A percentile compares a stretch with the other conserved stretches of the same genome.
phyloP scores from a whole-genome alignment of 2,888 invertebrate species.

The Aphidius colemani region DNA sequence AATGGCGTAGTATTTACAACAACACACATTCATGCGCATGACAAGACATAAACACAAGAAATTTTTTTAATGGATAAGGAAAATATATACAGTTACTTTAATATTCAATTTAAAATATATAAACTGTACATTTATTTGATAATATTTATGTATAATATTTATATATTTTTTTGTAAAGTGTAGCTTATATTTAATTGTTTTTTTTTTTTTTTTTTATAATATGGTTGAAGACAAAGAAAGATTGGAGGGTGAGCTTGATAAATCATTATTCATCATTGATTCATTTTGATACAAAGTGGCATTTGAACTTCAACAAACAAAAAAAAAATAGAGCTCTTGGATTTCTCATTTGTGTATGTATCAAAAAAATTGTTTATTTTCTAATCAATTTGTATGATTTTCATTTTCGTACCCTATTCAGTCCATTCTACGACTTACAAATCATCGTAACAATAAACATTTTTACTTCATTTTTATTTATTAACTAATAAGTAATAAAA shows the following conservation, averaged over 20 bases:
- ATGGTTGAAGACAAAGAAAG: conserved; percentile 44
- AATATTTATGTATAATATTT: conserved; percentile 42
- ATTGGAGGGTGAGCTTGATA: conserved; percentile 49
- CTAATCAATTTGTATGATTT: neutral
- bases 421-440: conserved; percentile 50
- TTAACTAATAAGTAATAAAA: conserved; percentile 9
- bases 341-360: conserved; percentile 25
- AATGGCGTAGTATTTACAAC: neutral
- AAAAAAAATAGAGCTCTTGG: conserved; percentile 18
- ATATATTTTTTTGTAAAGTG: conserved; percentile 47
- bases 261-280: conserved; percentile 48
- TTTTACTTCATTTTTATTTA: neutral
- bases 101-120: conserved; percentile 61
- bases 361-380: conserved; percentile 27
- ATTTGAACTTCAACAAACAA: conserved; percentile 46
- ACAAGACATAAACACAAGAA: neutral
- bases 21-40: neutral
- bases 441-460: conserved; percentile 36
- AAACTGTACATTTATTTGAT: conserved; percentile 60
- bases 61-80: neutral
- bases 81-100: conserved; percentile 49
- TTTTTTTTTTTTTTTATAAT: conserved; percentile 35
- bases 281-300: conserved; percentile 45
- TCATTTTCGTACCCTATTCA: conserved; percentile 48
- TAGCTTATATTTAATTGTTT: conserved; percentile 32